Conservation (phyloP, 2,113 vertebrate genomes). For the Anoplopoma fimbria region DNA sequence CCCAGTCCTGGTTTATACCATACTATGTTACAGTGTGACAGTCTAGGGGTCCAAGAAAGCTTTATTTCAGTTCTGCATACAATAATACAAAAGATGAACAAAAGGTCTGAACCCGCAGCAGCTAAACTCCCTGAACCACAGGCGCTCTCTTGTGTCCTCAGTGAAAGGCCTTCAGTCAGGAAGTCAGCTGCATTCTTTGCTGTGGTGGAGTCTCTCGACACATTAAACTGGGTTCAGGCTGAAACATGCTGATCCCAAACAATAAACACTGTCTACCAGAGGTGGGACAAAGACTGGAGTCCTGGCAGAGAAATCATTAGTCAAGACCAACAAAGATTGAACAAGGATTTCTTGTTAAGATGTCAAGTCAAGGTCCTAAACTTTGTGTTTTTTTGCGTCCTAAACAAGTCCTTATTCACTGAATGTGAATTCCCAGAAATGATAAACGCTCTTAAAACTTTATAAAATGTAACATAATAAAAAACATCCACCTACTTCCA, state of each 20-base stretch:
- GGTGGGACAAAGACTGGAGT: neutral
- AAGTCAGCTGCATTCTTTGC: conserved; percentile 32
- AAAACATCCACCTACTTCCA: neutral
- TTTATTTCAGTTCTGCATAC: conserved; percentile 13
- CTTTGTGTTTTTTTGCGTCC: too few relatives aligned
- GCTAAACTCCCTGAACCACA: conserved; percentile 27
- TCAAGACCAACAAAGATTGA: neutral
- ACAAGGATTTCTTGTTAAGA: neutral
- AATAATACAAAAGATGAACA: conserved; percentile 37
- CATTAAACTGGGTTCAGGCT: neutral
- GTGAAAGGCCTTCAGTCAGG: conserved; percentile 29
- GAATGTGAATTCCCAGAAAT: neutral
- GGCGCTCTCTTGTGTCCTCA: conserved; percentile 14
- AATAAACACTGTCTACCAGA: neutral
- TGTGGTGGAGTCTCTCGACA: conserved; percentile 6
- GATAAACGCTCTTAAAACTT: neutral
- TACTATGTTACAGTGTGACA: neutral
- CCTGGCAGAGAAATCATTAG: neutral
- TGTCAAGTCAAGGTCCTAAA: too few relatives aligned
- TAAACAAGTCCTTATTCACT: neutral
- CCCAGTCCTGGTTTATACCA: neutral
- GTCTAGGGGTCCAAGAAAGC: neutral
- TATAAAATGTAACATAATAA: neutral
- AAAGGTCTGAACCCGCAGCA: conserved; percentile 36
- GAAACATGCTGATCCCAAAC: neutral